Base-by-base conservation (phyloP, 2,113 vertebrate genomes). In the Todiramphus saurophagus region DNA sequence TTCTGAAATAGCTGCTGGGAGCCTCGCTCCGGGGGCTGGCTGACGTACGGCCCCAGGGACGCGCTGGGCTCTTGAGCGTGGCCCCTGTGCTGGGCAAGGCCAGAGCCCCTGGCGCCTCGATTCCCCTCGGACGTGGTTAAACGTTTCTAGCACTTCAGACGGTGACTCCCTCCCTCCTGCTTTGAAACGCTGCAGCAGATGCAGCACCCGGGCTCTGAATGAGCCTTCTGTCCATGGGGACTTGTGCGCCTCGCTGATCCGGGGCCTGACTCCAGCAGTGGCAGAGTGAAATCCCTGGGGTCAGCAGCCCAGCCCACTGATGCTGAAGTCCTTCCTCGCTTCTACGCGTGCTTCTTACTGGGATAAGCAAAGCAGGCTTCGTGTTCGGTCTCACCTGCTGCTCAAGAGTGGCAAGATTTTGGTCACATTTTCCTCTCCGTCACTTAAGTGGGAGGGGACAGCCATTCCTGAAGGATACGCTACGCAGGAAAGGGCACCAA, bases 281-380 rank as follows among this genome's bases (percentile, higher is more conserved):
- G 89, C 64, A 64, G 41, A 74, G 68, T 24, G 59, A 73, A n/a
- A 39, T 60, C 90, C 75, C 39, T 20, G 74, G 41, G 50, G 19
- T 25, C 43, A 51, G 60, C 41, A 31, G 3, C 73, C 2, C 10
- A 35, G 1, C 27, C 37, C 16, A 1, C 76, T 7, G 41, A 15
- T 12, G 1, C 44, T 35, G 18, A 3, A 58, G 68, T 25, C 10
- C 31, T 16, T 9, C 53, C 56, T 68, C 28, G 1, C 30, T 41
- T 67, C 59, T 30, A 1, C 1, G 0, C n/a, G n/a, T 1, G 0
- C 62, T 74, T 33, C 56, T 78, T 23, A 8, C 37, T 2, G 13
- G 44, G 30, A 5, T 11, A 4, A 64, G 81, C 53, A 11, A 17
- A 37, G 3, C 0, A 0, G 44, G 15, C n/a, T 62, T 78, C 0